phyloP scores from a whole-genome alignment of 2,888 invertebrate species.

The Choreutis nemorana region DNA sequence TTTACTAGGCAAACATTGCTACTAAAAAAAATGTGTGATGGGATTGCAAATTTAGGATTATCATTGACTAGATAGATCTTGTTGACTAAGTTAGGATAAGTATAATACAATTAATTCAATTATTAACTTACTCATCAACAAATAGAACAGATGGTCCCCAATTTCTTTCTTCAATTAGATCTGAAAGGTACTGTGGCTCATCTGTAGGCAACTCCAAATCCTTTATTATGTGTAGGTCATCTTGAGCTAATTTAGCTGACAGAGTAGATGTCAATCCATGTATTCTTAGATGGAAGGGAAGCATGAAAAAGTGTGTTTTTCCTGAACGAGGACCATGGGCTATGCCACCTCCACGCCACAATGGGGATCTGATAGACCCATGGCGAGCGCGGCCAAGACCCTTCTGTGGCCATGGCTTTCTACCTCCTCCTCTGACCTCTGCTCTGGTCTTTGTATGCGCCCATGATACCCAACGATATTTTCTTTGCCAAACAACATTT shows the following conservation, averaged over 20 bases:
- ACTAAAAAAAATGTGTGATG: neutral
- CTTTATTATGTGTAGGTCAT: slow-evolving; percentile 92
- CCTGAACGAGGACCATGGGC: slow-evolving; percentile 93
- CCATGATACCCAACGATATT: slow-evolving; percentile 84
- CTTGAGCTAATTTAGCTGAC: slow-evolving; percentile 93
- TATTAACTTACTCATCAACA: slow-evolving; percentile 82
- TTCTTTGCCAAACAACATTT: slow-evolving; percentile 87
- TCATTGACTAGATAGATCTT: neutral
- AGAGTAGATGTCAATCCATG: slow-evolving; percentile 83
- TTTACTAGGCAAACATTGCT: no score
- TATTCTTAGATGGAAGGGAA: slow-evolving; percentile 80
- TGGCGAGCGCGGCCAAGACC: slow-evolving; percentile 90
- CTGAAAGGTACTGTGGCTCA: slow-evolving; percentile 78
- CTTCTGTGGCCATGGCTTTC: slow-evolving; percentile 98
- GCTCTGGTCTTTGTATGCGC: slow-evolving; percentile 80
- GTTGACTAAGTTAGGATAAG: neutral
- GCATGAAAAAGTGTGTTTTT: slow-evolving; percentile 91
- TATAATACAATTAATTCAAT: neutral
- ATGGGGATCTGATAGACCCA: slow-evolving; percentile 89
- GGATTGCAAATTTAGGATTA: neutral
- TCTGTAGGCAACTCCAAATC: slow-evolving; percentile 85
- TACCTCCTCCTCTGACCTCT: slow-evolving; percentile 89
- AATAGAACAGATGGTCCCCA: slow-evolving; percentile 98
- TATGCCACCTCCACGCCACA: slow-evolving; percentile 84
- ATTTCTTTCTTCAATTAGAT: slow-evolving; percentile 82